Evolutionary conservation across 30 jellyfish, hydroid and myxozoan species (phyloP), one percentile per base, ranked within the genome.

Genomic region (Turritopsis rubra): DNA sequence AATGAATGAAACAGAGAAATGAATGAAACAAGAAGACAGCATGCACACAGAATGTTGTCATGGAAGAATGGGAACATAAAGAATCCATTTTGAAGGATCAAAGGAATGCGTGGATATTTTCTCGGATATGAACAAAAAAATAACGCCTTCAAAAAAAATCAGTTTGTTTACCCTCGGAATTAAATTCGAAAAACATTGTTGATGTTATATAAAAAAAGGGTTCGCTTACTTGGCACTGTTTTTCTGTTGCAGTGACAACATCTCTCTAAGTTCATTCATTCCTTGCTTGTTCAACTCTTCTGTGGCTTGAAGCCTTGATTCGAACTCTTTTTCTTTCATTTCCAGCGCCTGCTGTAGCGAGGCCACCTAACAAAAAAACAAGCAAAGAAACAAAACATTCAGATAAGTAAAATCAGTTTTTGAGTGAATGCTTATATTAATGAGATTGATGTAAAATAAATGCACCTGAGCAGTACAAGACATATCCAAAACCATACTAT

Each of bases 191-290:
- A 25, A 22, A 66, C 17, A n/a, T 41, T 41, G 60, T 41, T 41
- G 60, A 41, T 41, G 60, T 41, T 41, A 41, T 3, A 13, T 41
- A 18, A 66, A 41, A 41, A 41, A 41, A 3, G 60, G 60, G 60
- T 13, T 41, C 60, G 29, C 98, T 66, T 84, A 93, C 98, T 93
- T 93, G 29, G 94, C 82, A 16, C 90, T 93, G 71, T 66, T 86
- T 27, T 89, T 81, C 84, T 88, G 96, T 73, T 93, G 98, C 19
- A 91, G 91, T 23, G 94, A 72, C 80, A 93, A 71, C 96, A 88
- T 93, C 26, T 88, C 96, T 21, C 98, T 79, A 71, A 93, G 72
- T 24, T 93, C 98, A 76, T 89, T 82, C 71, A 86, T 79, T 8
- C 95, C 72, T 66, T 74, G 88, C 27, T 93, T 88, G 79, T 83